Percentiles rank a stretch among this genome's conserved stretches.
phyloP scores from a whole-genome alignment of 2,113 vertebrate genomes.

The Amazona vittata region DNA sequence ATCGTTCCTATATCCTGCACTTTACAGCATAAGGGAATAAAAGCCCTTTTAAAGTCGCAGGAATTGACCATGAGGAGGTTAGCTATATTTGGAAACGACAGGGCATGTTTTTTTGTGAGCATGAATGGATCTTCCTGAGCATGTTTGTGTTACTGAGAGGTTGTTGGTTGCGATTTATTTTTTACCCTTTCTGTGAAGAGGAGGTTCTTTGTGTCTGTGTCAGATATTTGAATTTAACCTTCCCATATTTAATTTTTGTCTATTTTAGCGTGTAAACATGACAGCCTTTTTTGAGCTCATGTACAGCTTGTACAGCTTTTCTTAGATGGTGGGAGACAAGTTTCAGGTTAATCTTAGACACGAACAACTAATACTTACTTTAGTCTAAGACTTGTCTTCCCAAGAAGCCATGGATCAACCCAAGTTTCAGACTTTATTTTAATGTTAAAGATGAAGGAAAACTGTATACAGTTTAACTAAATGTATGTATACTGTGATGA shows the following conservation, averaged over 20 bases:
- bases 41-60: slow-evolving; percentile 55
- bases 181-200: slow-evolving; percentile 13
- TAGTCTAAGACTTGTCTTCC: not conserved
- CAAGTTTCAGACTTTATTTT: not conserved
- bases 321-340: not conserved
- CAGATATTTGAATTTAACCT: not conserved
- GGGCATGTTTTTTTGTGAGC: slow-evolving; percentile 55
- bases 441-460: not conserved
- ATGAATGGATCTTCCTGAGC: slow-evolving; percentile 69
- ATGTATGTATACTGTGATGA: not conserved
- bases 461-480: not conserved
- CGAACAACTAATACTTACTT: not conserved
- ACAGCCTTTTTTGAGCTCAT: not conserved
- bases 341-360: not conserved
- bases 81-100: slow-evolving; percentile 58
- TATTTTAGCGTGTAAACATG: slow-evolving; percentile 36
- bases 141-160: slow-evolving; percentile 53
- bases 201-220: slow-evolving; percentile 45
- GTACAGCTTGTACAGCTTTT: not conserved
- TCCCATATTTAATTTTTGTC: not conserved
- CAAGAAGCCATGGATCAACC: not conserved
- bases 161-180: not conserved
- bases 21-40: slow-evolving; percentile 49
- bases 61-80: slow-evolving; percentile 47
- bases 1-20: slow-evolving; percentile 39